Conservation (phyloP, 92 coral and sea anemone species). For the Epizoanthus ramosus region DNA sequence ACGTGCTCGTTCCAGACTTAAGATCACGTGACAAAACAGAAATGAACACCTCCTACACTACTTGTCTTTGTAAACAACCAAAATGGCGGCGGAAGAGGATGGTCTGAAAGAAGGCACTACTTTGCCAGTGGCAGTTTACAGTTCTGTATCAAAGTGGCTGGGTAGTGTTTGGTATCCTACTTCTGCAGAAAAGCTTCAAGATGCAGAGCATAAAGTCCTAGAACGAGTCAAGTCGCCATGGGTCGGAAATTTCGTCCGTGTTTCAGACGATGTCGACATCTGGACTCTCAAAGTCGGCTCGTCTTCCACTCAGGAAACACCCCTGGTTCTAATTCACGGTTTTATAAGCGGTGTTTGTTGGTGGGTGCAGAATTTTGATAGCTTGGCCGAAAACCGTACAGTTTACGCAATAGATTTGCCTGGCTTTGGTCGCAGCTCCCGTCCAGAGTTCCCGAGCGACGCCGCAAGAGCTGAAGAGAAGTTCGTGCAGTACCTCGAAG, state of each 20-base stretch:
- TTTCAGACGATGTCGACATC: conserved; percentile 73
- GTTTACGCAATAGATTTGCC: conserved; percentile 97
- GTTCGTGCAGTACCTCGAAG: conserved; percentile 85
- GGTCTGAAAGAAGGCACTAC: background rate
- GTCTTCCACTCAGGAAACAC: conserved; percentile 63
- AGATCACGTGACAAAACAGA: conserved; percentile 4
- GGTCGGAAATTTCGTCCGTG: conserved; percentile 84
- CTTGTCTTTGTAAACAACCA: conserved; percentile 21
- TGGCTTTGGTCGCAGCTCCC: conserved; percentile 96
- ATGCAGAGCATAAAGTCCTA: conserved; percentile 70
- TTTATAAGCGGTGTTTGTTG: conserved; percentile 91
- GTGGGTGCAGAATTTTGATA: conserved; percentile 82
- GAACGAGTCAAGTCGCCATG: conserved; percentile 72
- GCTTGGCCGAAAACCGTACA: conserved; percentile 74
- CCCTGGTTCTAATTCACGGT: conserved; percentile 89
- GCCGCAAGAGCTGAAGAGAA: conserved; percentile 73
- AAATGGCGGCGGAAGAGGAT: conserved; percentile 22
- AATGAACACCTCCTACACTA: background rate
- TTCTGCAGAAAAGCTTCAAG: conserved; percentile 75
- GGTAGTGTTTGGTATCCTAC: conserved; percentile 80
- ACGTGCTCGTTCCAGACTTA: background rate
- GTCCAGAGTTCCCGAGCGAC: conserved; percentile 65
- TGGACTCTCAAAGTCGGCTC: conserved; percentile 90
- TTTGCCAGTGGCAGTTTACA: conserved; percentile 9
- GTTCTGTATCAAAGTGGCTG: conserved; percentile 59